Conservation (phyloP, 2,113 vertebrate genomes). For the Cavia aperea region DNA sequence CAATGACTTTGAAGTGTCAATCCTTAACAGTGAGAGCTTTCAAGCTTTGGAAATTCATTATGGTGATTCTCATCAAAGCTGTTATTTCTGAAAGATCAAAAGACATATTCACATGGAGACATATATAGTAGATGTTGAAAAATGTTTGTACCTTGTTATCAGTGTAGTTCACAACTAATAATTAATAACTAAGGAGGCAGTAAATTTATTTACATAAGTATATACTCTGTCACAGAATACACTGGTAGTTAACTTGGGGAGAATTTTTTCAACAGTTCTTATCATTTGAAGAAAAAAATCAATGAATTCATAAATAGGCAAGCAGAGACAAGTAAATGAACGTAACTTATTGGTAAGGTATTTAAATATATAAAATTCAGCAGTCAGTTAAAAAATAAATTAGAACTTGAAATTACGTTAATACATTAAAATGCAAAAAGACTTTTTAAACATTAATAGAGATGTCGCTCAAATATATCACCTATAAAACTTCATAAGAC, state of each 20-base stretch:
- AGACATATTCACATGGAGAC: background rate
- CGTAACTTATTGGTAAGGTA: conserved; percentile 3
- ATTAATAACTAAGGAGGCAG: background rate
- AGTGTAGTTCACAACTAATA: background rate
- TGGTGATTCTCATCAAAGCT: background rate
- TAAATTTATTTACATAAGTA: background rate
- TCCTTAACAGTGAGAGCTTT: conserved; percentile 51
- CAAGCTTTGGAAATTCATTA: background rate
- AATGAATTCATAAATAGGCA: background rate
- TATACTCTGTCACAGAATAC: background rate
- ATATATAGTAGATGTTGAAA: background rate
- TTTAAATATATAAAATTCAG: conserved; percentile 18
- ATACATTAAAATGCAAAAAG: conserved; percentile 28
- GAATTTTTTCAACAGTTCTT: background rate
- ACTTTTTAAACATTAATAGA: conserved; percentile 5
- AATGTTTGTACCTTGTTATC: conserved; percentile 10
- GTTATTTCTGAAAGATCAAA: conserved; percentile 56
- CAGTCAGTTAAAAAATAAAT: conserved; percentile 20
- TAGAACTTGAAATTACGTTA: conserved; percentile 29
- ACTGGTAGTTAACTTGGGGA: background rate
- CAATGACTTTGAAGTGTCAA: conserved; percentile 60
- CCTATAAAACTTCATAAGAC: conserved; percentile 6
- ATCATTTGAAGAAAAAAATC: conserved; percentile 19
- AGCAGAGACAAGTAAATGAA: conserved; percentile 20
- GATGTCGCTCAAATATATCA: conserved; percentile 42